Evolutionary conservation across 1,140 invertebrate genomes (phyloP), one percentile per base, ranked within the genome.

Genomic region (Cecropterus lyciades): DNA sequence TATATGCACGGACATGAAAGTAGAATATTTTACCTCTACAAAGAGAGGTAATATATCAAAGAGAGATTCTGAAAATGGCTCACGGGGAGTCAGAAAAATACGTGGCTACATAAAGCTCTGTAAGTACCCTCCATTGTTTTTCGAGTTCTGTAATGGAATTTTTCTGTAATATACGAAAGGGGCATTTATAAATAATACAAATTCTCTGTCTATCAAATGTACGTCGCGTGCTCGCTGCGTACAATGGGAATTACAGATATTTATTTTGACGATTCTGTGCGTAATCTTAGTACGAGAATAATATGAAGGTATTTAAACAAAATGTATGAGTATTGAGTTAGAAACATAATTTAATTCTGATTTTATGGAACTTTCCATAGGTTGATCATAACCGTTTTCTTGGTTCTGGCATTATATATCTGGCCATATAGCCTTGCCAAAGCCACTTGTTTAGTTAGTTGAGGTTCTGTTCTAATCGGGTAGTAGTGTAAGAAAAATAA

Each of bases 1-100:
- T 62, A 62, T 62, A 51, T 49, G 59, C 46, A 49, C 57, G 30
- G 45, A 11, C 59, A 40, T 62, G 59, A 51, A 51, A 62, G 59
- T 42, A 51, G 59, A 62, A 62, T 62, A 62, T 51, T 62, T 62
- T 24, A 30, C 24, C 59, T 62, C 59, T 62, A 51, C 59, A 62
- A 62, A 62, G 46, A 62, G 59, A 51, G 46, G 46, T 62, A 51
- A 62, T 62, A 62, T 51, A 62, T 62, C 59, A 62, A 62, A 62
- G 59, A 62, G 59, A 62, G 59, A 62, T 62, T 62, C 59, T 42
- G 59, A 11, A 62, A 62, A 62, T 49, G 59, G 59, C 48, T 51
- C 48, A 51, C 33, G 59, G 30, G 48, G 49, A 42, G 51, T 46
- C 51, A 46, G 49, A 62, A 55, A n/a, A 51, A 62, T 62, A 42